Base-by-base conservation (phyloP, 2,113 vertebrate species). In the Pelvicachromis taeniatus region DNA sequence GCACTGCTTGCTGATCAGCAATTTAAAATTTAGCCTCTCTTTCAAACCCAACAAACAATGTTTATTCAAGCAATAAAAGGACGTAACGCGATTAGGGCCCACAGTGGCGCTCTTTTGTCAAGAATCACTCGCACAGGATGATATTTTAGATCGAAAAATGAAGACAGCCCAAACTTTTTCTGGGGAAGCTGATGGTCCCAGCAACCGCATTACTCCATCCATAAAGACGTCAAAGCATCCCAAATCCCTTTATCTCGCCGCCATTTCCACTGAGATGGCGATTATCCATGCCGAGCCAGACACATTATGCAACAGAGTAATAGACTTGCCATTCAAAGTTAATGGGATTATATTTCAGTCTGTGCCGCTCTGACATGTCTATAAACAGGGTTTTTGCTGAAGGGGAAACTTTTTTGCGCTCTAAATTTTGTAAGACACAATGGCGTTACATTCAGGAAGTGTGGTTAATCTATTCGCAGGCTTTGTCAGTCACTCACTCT, bases 311-410 rank as follows among this genome's bases (percentile, higher is more conserved):
- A 90, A 84, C 55, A 78, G 83, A 91, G 91, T 89, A 88, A 92
- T 91, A 91, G 89, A 89, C 91, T 92, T 94, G 88, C 89, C 88
- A 91, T 94, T 93, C 94, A 93, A 88, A 89, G 86, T 78, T 93
- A 93, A 94, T 94, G 90, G 90, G 92, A 93, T 94, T 92, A 94
- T 90, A 91, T 93, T 90, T 93, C 88, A 91, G 93, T 84, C 87
- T 91, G 87, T 26, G 82, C 86, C 4, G 79, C 75, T 81, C 81
- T 83, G 89, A 85, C 87, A 82, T 87, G 78, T 91, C 87, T 82
- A 87, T 80, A 88, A 88, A 90, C 85, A 82, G 54, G 73, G 42
- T 65, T 92, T 75, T 80, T 78, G 90, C 83, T 87, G 59, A 78
- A 65, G 35, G 48, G 11, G 53, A 54, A 75, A 83, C 45, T 86